Conservation (phyloP, 2,113 vertebrate species). For the Apeltes quadracus region DNA sequence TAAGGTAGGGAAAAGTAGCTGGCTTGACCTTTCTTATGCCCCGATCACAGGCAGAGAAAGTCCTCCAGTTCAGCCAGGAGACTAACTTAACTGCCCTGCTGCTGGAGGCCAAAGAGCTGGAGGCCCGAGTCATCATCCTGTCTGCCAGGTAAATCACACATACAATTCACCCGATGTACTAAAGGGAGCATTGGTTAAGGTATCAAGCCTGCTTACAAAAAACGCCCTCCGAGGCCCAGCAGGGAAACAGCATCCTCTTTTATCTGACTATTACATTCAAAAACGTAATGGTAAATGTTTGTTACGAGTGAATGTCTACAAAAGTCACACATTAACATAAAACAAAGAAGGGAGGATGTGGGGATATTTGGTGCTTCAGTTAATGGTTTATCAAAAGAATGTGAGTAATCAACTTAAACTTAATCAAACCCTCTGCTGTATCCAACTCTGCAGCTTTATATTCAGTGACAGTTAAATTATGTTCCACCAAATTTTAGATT, state of each 20-base stretch:
- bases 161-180: not conserved
- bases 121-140: slow-evolving; percentile 97
- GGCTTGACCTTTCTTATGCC: slow-evolving; percentile 81
- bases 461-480: not conserved
- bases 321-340: not conserved
- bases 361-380: not conserved
- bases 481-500: not conserved
- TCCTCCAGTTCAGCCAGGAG: slow-evolving; percentile 98
- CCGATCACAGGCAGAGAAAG: slow-evolving; percentile 97
- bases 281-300: not conserved
- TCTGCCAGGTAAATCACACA: slow-evolving; percentile 88
- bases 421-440: not conserved
- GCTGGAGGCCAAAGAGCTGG: slow-evolving; percentile 96
- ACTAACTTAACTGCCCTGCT: slow-evolving; percentile 98
- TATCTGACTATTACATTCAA: not conserved
- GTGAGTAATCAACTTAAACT: not conserved
- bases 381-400: not conserved
- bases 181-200: not conserved
- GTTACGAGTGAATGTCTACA: not conserved
- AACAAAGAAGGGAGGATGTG: not conserved
- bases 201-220: not conserved
- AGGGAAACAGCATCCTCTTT: not conserved
- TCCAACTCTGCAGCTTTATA: not conserved
- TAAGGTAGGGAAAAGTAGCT: slow-evolving; percentile 72
- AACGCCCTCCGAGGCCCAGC: not conserved